Evolutionary conservation across 2,888 invertebrate species (phyloP).

Genomic region (Timema podura): DNA sequence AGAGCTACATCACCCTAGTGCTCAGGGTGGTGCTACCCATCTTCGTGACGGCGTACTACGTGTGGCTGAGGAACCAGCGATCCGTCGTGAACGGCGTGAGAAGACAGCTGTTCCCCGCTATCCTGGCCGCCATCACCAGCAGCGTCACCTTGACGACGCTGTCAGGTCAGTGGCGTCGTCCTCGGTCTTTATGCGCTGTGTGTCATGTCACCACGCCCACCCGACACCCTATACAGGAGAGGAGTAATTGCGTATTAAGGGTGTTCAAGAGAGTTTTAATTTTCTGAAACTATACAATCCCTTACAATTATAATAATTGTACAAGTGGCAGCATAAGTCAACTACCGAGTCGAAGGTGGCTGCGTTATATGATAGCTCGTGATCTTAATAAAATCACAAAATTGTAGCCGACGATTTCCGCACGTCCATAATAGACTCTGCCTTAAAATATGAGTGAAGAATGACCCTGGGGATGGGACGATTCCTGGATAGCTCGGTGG

Average conservation of each 20-base stretch:
- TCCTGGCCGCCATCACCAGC: slow-evolving; percentile 44
- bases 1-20: slow-evolving; percentile 37
- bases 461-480: too few relatives aligned
- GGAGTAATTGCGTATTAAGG: neutral
- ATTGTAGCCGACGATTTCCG: too few relatives aligned
- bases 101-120: slow-evolving; percentile 41
- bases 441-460: too few relatives aligned
- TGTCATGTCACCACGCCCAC: too few relatives aligned
- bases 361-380: too few relatives aligned
- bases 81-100: slow-evolving; percentile 41
- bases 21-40: slow-evolving; percentile 41
- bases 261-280: neutral
- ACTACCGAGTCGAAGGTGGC: too few relatives aligned
- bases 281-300: too few relatives aligned
- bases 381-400: too few relatives aligned
- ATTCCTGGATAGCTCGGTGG: too few relatives aligned
- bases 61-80: slow-evolving; percentile 42
- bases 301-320: too few relatives aligned
- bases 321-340: too few relatives aligned
- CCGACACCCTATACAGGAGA: neutral
- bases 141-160: slow-evolving; percentile 45
- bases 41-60: slow-evolving; percentile 42
- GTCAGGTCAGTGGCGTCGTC: slow-evolving; percentile 33
- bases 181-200: neutral
- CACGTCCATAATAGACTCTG: too few relatives aligned